phyloP scores from a whole-genome alignment of 2,888 invertebrate species.

The Drosophila hawaiiensis region DNA sequence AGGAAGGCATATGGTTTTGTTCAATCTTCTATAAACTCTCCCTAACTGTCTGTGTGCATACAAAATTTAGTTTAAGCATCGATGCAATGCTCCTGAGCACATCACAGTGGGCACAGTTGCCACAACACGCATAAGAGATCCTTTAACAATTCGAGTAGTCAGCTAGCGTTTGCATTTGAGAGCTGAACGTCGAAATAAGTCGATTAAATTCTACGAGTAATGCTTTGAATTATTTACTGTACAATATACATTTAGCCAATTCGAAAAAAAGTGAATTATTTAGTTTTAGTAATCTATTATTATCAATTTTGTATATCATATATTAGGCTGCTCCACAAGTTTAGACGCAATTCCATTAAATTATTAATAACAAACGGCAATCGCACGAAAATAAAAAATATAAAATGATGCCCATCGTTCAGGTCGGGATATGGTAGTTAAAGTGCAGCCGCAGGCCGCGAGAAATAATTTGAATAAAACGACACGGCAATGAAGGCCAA shows the following conservation, averaged over 20 bases:
- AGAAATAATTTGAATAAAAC: constrained; percentile 58
- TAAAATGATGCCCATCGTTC: constrained; percentile 24
- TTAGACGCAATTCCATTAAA: not conserved
- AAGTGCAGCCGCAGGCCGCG: constrained; percentile 33
- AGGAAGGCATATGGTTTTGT: constrained; percentile 14
- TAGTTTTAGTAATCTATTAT: not conserved
- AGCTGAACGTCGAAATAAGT: not conserved
- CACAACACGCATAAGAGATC: not conserved
- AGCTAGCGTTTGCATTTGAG: not conserved
- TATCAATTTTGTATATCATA: not conserved
- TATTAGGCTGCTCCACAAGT: not conserved
- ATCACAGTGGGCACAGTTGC: constrained; percentile 39
- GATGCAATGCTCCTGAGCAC: constrained; percentile 5
- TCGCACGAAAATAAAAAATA: not conserved
- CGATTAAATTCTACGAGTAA: not conserved
- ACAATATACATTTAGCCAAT: not conserved
- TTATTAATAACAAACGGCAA: not conserved
- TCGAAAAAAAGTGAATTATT: not conserved
- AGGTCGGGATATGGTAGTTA: constrained; percentile 22
- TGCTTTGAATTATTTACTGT: not conserved
- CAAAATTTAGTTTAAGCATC: constrained; percentile 53
- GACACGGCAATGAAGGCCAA: constrained; percentile 16
- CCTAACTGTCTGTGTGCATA: constrained; percentile 51
- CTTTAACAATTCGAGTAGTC: not conserved
- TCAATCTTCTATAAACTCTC: constrained; percentile 60